Conservation (phyloP, 1,140 invertebrate genomes). For the Cydia pomonella region DNA sequence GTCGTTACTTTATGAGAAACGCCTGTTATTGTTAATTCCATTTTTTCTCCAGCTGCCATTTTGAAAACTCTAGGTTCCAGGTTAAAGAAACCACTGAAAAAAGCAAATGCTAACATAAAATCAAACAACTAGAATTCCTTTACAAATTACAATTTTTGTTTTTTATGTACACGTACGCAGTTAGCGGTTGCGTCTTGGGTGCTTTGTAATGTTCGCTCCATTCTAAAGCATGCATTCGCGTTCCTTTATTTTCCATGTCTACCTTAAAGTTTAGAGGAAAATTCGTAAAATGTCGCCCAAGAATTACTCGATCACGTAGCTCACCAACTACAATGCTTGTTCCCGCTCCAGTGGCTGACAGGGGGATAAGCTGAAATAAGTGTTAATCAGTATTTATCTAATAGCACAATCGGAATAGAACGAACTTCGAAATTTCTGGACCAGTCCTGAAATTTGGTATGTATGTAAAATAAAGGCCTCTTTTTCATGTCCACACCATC, state of each 20-base stretch:
- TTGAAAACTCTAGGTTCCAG: conserved; percentile 67
- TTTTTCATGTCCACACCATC: no score
- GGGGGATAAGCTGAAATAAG: conserved; percentile 57
- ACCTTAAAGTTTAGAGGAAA: conserved; percentile 66
- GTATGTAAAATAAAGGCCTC: no score
- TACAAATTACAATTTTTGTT: conserved; percentile 29
- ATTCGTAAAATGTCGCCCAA: conserved; percentile 69
- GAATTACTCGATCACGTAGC: conserved; percentile 56
- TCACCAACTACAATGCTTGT: conserved; percentile 70
- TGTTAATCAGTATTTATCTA: conserved; percentile 4
- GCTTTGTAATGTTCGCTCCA: conserved; percentile 72
- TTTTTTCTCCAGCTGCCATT: conserved; percentile 67
- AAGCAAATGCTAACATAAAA: neutral
- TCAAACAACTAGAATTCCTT: neutral
- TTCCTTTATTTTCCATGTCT: conserved; percentile 68
- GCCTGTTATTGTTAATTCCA: conserved; percentile 62
- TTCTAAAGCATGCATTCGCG: conserved; percentile 63
- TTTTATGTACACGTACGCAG: conserved; percentile 53
- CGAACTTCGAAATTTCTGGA: no score
- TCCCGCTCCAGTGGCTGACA: conserved; percentile 68
- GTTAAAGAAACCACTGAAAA: conserved; percentile 63
- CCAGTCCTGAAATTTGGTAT: no score
- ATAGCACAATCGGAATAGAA: no score
- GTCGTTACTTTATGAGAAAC: conserved; percentile 61
- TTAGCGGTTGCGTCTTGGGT: conserved; percentile 60